These are phyloP conservation scores for Thermophis baileyi DNA, from an alignment of 2,113 vertebrate species.

Conservation along the genomic window DNA sequence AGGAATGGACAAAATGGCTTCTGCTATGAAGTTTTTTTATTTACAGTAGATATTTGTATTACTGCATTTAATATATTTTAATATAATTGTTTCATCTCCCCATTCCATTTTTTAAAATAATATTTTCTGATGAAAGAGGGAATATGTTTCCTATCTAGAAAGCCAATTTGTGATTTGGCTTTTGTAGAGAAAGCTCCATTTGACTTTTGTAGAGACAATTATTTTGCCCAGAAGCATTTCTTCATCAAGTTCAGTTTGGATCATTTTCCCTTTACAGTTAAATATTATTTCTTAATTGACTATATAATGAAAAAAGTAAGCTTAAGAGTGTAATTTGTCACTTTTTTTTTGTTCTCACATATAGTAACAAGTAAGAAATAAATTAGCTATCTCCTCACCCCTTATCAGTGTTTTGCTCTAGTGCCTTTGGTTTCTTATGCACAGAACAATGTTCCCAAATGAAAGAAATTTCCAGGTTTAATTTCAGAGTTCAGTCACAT, in stretches of 20 bases:
- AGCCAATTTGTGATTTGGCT: background rate
- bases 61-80: conserved; percentile 25
- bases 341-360: background rate
- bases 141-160: background rate
- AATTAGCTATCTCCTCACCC: background rate
- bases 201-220: background rate
- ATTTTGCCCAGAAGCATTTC: background rate
- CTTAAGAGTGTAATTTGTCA: background rate
- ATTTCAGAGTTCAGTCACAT: background rate
- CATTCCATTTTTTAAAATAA: background rate
- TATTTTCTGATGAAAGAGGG: background rate
- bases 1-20: conserved; percentile 23
- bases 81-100: conserved; percentile 19
- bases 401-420: background rate
- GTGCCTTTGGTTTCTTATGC: background rate
- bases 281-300: background rate
- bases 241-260: background rate
- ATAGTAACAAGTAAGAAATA: background rate
- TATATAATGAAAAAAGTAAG: background rate
- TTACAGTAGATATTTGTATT: conserved; percentile 11
- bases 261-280: background rate
- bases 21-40: conserved; percentile 4
- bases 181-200: background rate
- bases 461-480: background rate
- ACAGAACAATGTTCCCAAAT: background rate